Evolutionary conservation across 2,113 vertebrate species (phyloP).

Genomic region (Gopherus evgoodei): DNA sequence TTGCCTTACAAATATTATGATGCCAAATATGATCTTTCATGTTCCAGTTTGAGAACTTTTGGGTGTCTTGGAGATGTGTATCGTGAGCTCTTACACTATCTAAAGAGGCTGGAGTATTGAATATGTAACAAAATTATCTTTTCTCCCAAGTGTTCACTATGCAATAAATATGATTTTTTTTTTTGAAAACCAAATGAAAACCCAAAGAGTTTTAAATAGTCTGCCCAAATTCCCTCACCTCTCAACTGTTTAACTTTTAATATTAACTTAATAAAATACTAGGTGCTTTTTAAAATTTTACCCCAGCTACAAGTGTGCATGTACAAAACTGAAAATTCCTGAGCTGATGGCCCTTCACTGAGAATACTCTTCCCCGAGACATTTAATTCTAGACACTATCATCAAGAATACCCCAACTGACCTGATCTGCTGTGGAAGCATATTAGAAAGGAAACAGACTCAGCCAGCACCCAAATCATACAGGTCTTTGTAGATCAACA

Average conservation of each 20-base stretch:
- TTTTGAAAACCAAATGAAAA: neutral
- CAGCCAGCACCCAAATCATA: neutral
- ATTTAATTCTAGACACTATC: neutral
- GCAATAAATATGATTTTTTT: neutral
- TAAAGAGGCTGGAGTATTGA: neutral
- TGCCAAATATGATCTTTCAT: neutral
- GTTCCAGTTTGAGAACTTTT: neutral
- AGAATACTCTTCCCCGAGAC: neutral
- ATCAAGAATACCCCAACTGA: neutral
- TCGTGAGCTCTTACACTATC: neutral
- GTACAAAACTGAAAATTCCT: neutral
- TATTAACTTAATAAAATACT: neutral
- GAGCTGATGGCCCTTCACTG: neutral
- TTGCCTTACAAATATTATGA: neutral
- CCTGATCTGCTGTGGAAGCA: neutral
- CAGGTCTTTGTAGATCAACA: accelerated
- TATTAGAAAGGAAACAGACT: neutral
- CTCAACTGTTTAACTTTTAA: slow-evolving; percentile 25
- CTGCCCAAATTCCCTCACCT: slow-evolving; percentile 4
- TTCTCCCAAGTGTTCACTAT: accelerated
- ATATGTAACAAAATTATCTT: neutral
- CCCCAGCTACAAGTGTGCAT: neutral
- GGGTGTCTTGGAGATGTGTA: neutral
- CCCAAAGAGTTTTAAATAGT: neutral
- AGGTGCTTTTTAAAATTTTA: neutral